These are phyloP conservation scores for Scyliorhinus canicula DNA, from an alignment of 2,797 vertebrate genomes.

Conservation along the genomic window DNA sequence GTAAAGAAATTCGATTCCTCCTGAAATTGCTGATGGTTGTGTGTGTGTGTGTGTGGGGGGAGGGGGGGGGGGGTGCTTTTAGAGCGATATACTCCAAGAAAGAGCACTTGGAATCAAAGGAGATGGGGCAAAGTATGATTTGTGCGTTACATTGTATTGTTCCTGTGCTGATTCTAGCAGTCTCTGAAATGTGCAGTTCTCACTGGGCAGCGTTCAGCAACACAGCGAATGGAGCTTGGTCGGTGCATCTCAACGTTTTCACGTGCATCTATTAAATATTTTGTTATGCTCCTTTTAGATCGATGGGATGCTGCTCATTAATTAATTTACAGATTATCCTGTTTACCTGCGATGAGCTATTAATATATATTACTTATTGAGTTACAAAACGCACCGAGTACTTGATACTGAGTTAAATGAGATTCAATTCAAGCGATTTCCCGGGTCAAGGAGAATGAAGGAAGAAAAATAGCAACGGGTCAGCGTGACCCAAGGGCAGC, in stretches of 20 bases:
- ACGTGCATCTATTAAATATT: background rate
- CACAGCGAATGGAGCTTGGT: background rate
- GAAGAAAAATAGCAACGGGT: background rate
- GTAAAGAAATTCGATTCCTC: background rate
- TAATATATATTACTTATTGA: too few species aligned
- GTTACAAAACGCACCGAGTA: too few species aligned
- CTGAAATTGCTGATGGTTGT: background rate
- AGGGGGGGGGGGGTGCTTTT: background rate
- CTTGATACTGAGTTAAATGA: background rate
- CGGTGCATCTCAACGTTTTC: background rate
- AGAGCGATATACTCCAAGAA: background rate
- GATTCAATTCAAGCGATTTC: background rate
- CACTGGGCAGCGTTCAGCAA: background rate
- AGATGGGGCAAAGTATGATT: background rate
- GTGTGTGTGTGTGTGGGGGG: too few species aligned
- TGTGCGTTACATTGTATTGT: background rate
- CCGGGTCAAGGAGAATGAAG: background rate
- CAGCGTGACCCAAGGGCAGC: conserved; percentile 1
- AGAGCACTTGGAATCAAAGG: background rate
- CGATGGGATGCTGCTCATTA: background rate
- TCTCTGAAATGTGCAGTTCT: background rate
- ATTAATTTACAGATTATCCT: background rate
- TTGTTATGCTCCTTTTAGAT: background rate
- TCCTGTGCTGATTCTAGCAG: background rate
- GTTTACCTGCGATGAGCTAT: background rate